Evolutionary conservation across 1,140 invertebrate genomes (phyloP).

Genomic region (Drosophila equinoxialis): DNA sequence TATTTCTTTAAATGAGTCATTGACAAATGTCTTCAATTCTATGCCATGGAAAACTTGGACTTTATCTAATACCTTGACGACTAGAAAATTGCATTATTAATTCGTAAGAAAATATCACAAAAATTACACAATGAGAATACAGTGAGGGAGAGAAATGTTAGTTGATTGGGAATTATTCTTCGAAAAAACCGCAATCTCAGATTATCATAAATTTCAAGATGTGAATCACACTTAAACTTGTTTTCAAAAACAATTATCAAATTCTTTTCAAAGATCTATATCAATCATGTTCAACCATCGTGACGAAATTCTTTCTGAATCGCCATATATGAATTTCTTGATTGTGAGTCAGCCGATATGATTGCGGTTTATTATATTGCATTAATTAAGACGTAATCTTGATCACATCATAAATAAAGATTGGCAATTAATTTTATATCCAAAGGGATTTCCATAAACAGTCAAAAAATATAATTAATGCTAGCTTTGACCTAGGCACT

Average conservation of each 20-base stretch:
- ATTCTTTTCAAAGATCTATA: constrained; percentile 4
- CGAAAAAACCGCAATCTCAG: neutral
- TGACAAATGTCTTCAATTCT: neutral
- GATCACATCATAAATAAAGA: constrained; percentile 13
- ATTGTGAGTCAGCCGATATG: constrained; percentile 38
- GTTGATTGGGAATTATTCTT: neutral
- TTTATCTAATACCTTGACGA: too few relatives aligned
- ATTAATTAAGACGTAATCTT: constrained; percentile 17
- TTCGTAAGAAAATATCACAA: too few relatives aligned
- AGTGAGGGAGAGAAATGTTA: too few relatives aligned
- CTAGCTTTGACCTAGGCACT: constrained; percentile 17
- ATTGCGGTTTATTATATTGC: constrained; percentile 39
- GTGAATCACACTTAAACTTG: constrained; percentile 12
- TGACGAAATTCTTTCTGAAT: constrained; percentile 23
- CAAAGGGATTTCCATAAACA: neutral
- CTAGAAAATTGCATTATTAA: too few relatives aligned
- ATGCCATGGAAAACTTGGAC: too few relatives aligned
- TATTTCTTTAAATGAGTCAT: neutral
- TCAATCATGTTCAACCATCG: constrained; percentile 1
- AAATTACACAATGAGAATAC: neutral
- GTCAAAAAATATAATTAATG: neutral
- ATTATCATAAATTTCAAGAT: neutral
- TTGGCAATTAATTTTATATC: constrained; percentile 16
- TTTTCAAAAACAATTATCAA: constrained; percentile 8
- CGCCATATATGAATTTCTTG: constrained; percentile 19